Evolutionary conservation across 2,797 vertebrate genomes (phyloP), one percentile per base, ranked within the genome.

Genomic region (Eulemur rubriventer): DNA sequence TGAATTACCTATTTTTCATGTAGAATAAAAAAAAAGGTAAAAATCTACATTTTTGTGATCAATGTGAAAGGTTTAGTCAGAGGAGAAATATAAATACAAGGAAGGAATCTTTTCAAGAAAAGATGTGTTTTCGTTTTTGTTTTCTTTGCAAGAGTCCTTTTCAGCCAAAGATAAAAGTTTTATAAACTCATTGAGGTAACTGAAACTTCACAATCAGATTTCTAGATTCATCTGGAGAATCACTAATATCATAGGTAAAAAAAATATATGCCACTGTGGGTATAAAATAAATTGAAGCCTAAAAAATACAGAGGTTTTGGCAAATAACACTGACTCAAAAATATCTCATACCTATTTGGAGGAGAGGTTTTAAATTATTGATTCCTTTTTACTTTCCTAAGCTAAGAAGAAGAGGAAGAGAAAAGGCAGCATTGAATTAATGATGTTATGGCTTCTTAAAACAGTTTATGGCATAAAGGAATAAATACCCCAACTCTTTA

Each of bases 101-200:
- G 97, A 97, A 98, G 95, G 91, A 91, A 96, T 97, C 85, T 97
- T 97, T 93, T 96, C 73, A 96, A 89, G 95, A 94, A 97, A 89
- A 95, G 93, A 90, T 95, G 69, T 87, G 95, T 96, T 97, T 92
- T 57, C 9, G 24, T 11, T 57, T 57, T 57, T 57, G 55, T 93
- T 96, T 94, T 85, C 92, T 97, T 85, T 96, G 91, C 83, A 94
- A 97, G 91, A 97, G 96, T 94, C 87, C 91, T 98, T 98, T 98
- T 91, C 85, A 96, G 95, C 75, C 95, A 97, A 97, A 92, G 96
- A 89, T 28, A 94, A 97, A 98, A 98, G 95, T 97, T 98, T 98
- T 97, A 63, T 96, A 97, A 95, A 90, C 73, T 97, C 90, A 94
- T 48, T 89, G 73, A 82, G 70, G 52, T 75, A 98, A 78, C 72